Conservation (phyloP, 2,113 vertebrate species). For the Amphiprion percula region DNA sequence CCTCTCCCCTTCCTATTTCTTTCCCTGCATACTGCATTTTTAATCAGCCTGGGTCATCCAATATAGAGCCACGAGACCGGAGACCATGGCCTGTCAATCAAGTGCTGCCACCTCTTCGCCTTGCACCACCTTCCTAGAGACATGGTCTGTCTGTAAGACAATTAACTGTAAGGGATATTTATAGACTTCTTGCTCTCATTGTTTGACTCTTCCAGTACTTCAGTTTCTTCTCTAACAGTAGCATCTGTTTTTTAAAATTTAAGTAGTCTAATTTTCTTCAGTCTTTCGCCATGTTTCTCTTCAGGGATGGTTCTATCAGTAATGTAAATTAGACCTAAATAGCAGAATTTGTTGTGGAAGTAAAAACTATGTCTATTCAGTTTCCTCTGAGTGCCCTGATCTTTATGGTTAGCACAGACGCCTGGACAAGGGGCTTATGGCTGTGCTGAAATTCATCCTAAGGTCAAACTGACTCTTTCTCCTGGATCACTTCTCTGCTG, state of each 20-base stretch:
- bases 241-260: background rate
- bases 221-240: conserved; percentile 17
- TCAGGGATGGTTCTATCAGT: conserved; percentile 21
- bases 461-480: conserved; percentile 66
- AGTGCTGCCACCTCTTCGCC: conserved; percentile 35
- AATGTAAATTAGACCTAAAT: conserved; percentile 70
- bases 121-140: conserved; percentile 35
- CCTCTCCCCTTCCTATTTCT: conserved; percentile 71
- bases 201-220: conserved; percentile 16
- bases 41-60: conserved; percentile 82
- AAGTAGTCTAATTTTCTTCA: background rate
- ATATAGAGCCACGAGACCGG: conserved; percentile 75
- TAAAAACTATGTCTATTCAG: conserved; percentile 35
- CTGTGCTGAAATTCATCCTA: conserved; percentile 66
- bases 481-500: conserved; percentile 64
- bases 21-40: conserved; percentile 82
- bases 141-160: conserved; percentile 4
- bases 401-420: conserved; percentile 43
- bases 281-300: background rate
- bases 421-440: conserved; percentile 43
- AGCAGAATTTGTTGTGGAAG: conserved; percentile 44
- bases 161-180: conserved; percentile 33
- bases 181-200: conserved; percentile 14
- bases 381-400: conserved; percentile 40
- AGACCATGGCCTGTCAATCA: conserved; percentile 82